phyloP scores from a whole-genome alignment of 2,797 vertebrate species.

The Delichon dasypus region DNA sequence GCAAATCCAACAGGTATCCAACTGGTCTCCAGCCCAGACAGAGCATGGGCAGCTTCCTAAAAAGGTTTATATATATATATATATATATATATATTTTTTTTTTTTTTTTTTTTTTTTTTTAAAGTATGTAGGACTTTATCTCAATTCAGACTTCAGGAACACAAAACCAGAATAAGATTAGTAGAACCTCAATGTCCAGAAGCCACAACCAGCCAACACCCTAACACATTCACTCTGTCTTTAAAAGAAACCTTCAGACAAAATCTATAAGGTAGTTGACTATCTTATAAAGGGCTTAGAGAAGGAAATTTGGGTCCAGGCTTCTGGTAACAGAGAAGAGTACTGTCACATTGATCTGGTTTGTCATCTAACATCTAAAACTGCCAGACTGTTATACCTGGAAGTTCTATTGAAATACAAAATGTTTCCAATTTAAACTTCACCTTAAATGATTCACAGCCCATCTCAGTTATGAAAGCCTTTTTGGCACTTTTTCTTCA shows the following conservation, averaged over 20 bases:
- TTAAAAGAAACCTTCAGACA: neutral
- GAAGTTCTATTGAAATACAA: neutral
- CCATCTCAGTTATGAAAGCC: neutral
- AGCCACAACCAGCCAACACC: neutral
- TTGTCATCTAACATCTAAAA: neutral
- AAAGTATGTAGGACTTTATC: neutral
- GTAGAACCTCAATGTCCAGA: neutral
- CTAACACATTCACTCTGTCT: neutral
- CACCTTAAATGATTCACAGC: neutral
- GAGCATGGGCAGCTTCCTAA: neutral
- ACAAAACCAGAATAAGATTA: neutral
- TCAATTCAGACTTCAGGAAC: neutral
- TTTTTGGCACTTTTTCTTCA: neutral
- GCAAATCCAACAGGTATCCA: neutral
- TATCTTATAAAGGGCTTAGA: neutral
- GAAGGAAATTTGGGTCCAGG: neutral
- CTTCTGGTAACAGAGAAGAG: neutral
- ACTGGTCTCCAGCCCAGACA: neutral
- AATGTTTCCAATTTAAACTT: neutral
- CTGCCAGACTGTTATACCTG: neutral
- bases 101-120: fast-evolving
- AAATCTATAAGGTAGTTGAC: neutral
- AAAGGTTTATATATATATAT: neutral
- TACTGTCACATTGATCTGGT: neutral
- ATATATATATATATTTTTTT: fast-evolving